phyloP scores from a whole-genome alignment of 2,113 vertebrate genomes.

The Astur gentilis region DNA sequence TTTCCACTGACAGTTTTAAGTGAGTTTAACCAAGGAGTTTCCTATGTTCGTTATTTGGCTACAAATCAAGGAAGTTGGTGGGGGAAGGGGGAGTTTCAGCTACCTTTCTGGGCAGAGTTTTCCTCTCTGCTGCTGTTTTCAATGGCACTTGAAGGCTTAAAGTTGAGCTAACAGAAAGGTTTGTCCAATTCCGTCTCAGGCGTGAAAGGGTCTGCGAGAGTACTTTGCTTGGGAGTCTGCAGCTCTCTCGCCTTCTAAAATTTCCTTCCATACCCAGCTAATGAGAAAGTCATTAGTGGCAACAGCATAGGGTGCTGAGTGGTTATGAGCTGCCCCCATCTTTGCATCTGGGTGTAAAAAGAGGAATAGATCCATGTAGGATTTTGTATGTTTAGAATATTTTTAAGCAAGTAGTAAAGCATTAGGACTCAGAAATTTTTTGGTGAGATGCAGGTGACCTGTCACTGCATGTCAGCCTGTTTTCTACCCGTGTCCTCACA shows the following conservation, averaged over 20 bases:
- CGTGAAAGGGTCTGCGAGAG: neutral
- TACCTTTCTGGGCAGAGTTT: neutral
- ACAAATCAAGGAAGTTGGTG: neutral
- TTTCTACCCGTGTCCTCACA: neutral
- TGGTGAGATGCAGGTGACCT: neutral
- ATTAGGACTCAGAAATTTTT: neutral
- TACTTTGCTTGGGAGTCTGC: neutral
- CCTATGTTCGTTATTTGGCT: neutral
- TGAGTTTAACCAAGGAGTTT: conserved; percentile 27
- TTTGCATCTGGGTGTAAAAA: neutral
- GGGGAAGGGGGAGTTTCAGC: neutral
- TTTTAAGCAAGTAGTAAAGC: neutral
- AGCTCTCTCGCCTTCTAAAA: neutral
- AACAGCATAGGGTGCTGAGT: neutral
- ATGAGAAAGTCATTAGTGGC: neutral
- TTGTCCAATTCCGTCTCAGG: neutral
- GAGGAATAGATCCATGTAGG: neutral
- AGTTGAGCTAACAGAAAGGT: neutral
- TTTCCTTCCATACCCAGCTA: neutral
- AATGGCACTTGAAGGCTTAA: neutral
- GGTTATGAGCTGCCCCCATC: neutral
- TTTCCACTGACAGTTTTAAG: conserved; percentile 33
- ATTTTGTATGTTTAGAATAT: neutral
- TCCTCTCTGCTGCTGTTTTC: neutral
- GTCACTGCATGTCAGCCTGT: neutral